Evolutionary conservation across 2,113 vertebrate genomes (phyloP).

Genomic region (Marmota monax): DNA sequence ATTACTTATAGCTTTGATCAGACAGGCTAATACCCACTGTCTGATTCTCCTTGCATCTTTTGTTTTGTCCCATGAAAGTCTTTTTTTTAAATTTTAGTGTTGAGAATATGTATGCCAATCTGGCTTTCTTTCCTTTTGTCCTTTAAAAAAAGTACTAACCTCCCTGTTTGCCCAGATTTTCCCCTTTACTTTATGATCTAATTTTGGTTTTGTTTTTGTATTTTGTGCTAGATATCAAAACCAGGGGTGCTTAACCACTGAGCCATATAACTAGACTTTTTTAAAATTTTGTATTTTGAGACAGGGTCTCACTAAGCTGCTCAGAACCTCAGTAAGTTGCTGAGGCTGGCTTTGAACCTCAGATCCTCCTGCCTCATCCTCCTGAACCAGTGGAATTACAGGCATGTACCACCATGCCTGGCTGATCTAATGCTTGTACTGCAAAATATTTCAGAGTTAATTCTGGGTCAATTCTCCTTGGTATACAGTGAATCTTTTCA

Average conservation of each 20-base stretch:
- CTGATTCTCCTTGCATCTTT: not conserved
- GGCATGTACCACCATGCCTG: too few relatives aligned
- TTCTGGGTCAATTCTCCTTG: not conserved
- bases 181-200: not conserved
- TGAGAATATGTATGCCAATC: not conserved
- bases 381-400: too few relatives aligned
- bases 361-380: too few relatives aligned
- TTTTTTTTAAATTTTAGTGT: not conserved
- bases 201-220: too few relatives aligned
- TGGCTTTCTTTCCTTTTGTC: not conserved
- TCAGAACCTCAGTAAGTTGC: too few relatives aligned
- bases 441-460: not conserved
- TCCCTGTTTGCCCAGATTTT: not conserved
- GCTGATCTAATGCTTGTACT: not conserved
- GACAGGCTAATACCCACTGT: not conserved
- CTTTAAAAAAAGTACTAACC: not conserved
- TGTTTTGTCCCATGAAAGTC: not conserved
- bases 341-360: too few relatives aligned
- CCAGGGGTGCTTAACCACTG: too few relatives aligned
- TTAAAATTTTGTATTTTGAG: too few relatives aligned
- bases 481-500: not conserved
- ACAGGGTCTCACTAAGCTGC: too few relatives aligned
- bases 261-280: too few relatives aligned
- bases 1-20: not conserved
- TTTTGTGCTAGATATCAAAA: too few relatives aligned